Evolutionary conservation across 2,797 vertebrate species (phyloP).

Genomic region (Luscinia megarhynchos): DNA sequence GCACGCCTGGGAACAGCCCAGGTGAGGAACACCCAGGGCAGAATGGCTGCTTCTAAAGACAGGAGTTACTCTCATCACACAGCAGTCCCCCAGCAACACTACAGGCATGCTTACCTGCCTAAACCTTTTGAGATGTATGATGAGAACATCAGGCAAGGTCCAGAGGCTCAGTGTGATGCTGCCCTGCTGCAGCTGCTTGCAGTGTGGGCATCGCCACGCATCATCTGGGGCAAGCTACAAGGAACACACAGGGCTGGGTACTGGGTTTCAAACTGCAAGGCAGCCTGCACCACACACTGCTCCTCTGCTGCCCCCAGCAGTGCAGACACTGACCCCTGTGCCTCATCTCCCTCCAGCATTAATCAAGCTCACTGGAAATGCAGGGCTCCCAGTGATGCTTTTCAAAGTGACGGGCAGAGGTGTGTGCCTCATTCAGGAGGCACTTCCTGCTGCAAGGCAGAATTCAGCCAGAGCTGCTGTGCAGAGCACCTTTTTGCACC

Average conservation of each 20-base stretch:
- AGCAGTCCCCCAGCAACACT: neutral
- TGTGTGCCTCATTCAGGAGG: neutral
- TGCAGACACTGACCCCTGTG: neutral
- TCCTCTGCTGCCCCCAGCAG: neutral
- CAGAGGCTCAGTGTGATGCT: slow-evolving; percentile 97
- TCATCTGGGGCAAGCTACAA: slow-evolving; percentile 95
- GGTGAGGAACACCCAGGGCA: neutral
- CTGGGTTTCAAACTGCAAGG: neutral
- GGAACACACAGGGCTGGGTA: neutral
- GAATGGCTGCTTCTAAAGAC: neutral
- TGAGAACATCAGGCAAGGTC: slow-evolving; percentile 97
- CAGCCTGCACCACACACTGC: neutral
- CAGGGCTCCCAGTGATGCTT: neutral
- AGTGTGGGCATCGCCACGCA: slow-evolving; percentile 98
- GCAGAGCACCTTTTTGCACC: neutral
- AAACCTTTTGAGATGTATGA: slow-evolving; percentile 96
- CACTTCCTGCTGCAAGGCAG: neutral
- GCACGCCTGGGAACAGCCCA: neutral
- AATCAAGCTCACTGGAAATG: neutral
- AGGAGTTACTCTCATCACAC: neutral
- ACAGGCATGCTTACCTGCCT: slow-evolving; percentile 86
- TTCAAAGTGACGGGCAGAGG: neutral
- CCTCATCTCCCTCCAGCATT: neutral
- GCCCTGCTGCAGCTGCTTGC: slow-evolving; percentile 99
- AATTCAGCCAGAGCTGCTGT: neutral